phyloP scores from a whole-genome alignment of 2,888 invertebrate genomes.

The Andrena praecox region DNA sequence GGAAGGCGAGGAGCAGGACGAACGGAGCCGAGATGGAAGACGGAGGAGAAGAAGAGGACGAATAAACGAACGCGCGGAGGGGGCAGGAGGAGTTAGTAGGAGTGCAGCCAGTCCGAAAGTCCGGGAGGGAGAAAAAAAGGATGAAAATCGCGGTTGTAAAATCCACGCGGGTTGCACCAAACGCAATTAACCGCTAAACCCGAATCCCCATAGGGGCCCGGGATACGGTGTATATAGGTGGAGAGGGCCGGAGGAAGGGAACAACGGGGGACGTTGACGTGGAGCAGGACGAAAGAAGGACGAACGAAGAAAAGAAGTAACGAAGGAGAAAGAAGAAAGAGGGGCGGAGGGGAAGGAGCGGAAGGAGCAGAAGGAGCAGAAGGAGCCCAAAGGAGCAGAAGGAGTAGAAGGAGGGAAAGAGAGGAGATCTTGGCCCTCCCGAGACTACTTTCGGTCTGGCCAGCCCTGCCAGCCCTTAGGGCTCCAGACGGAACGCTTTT shows the following conservation, averaged over 20 bases:
- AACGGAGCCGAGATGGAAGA: constrained; percentile 18
- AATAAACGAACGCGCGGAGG: constrained; percentile 33
- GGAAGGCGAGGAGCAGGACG: constrained; percentile 44
- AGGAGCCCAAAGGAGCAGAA: constrained; percentile 34
- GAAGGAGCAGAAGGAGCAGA: constrained; percentile 26
- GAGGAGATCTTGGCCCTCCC: constrained; percentile 70
- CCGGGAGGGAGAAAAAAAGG: constrained; percentile 74
- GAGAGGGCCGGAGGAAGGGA: constrained; percentile 49
- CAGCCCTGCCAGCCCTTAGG: constrained; percentile 84
- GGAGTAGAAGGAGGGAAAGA: constrained; percentile 26
- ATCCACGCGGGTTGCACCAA: constrained; percentile 82
- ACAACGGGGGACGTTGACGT: constrained; percentile 28
- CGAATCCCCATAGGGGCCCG: constrained; percentile 81
- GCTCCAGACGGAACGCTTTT: constrained; percentile 85
- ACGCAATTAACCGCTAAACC: constrained; percentile 83
- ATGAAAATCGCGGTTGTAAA: constrained; percentile 82
- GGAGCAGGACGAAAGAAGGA: constrained; percentile 41
- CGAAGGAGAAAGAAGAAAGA: constrained; percentile 20
- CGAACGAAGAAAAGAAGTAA: constrained; percentile 50
- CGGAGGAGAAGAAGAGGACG: constrained; percentile 26
- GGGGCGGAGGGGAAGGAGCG: constrained; percentile 34
- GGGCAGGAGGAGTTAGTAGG: constrained; percentile 40
- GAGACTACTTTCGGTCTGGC: constrained; percentile 81
- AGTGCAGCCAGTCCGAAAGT: constrained; percentile 62
- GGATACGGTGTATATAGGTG: constrained; percentile 62